Percentiles rank a stretch among this genome's conserved stretches.
Evolutionary conservation across 1,140 invertebrate species (phyloP).

Genomic region (Drosophila jambulina): DNA sequence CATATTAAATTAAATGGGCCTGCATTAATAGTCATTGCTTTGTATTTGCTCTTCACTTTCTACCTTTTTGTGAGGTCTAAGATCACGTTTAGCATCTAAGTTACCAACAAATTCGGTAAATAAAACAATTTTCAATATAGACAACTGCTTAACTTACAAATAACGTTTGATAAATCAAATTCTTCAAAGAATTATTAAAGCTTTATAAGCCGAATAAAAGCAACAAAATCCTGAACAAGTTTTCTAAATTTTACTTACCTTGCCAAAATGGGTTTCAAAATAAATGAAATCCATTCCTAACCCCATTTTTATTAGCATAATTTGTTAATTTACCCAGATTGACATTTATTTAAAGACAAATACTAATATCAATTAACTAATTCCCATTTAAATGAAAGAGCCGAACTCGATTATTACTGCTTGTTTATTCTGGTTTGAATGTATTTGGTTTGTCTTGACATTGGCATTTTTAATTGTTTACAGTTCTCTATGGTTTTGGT

Average conservation of each 20-base stretch:
- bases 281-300: background rate
- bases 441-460: conserved; percentile 50
- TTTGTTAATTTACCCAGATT: background rate
- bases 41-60: too few species aligned
- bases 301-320: background rate
- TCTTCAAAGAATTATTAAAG: accelerated
- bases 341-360: background rate
- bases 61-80: too few species aligned
- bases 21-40: too few species aligned
- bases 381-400: background rate
- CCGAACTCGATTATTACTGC: conserved; percentile 25
- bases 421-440: conserved; percentile 56
- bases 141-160: too few species aligned
- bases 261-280: background rate
- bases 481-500: conserved; percentile 16
- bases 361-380: background rate
- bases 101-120: background rate
- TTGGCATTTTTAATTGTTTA: conserved; percentile 45
- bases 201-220: background rate
- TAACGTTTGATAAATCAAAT: too few species aligned
- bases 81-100: too few species aligned
- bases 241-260: background rate
- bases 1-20: too few species aligned
- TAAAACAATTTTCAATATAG: background rate
- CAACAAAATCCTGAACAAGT: too few species aligned